These are phyloP conservation scores for Kradibia gibbosae DNA, from an alignment of 1,140 invertebrate genomes.

Conservation along the genomic window DNA sequence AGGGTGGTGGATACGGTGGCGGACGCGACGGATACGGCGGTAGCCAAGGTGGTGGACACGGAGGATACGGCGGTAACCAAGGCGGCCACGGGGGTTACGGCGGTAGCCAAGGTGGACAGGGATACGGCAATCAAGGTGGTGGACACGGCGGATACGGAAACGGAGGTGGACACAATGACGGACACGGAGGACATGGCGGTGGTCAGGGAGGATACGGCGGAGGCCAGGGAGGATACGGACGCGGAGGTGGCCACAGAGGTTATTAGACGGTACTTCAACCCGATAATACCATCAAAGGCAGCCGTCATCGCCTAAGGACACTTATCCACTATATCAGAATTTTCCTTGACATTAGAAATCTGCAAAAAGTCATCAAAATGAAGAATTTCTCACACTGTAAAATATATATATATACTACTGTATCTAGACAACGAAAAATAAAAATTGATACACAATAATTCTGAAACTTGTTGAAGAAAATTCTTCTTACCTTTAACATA, in stretches of 20 bases:
- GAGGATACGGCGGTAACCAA: background rate
- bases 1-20: slow-evolving; percentile 8
- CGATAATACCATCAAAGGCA: too few relatives aligned
- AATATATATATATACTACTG: too few relatives aligned
- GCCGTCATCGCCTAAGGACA: too few relatives aligned
- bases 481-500: too few relatives aligned
- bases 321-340: too few relatives aligned
- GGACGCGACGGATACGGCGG: background rate
- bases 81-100: background rate
- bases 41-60: slow-evolving; percentile 13
- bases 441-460: too few relatives aligned
- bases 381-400: too few relatives aligned
- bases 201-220: background rate
- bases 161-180: background rate
- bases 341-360: too few relatives aligned
- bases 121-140: background rate
- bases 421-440: too few relatives aligned
- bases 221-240: background rate
- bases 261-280: too few relatives aligned
- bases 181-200: background rate
- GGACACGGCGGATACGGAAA: background rate
- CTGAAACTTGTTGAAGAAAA: too few relatives aligned
- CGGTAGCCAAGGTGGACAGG: background rate
- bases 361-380: too few relatives aligned
- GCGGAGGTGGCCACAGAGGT: slow-evolving; percentile 29